Base-by-base conservation (phyloP, 2,113 vertebrate species). In the Leptosomus discolor region DNA sequence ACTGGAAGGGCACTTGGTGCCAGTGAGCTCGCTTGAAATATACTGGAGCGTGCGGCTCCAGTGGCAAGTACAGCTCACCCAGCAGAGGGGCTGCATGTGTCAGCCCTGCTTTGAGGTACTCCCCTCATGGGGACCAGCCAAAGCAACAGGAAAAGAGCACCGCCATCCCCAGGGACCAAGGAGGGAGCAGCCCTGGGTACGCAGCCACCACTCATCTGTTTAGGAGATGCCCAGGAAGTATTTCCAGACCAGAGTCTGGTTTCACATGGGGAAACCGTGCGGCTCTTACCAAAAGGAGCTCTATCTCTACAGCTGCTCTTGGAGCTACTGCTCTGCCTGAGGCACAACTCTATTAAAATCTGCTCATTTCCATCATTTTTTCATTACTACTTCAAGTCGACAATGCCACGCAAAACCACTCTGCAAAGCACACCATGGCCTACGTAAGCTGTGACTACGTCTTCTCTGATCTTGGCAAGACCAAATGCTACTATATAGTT, bases 391-490 rank as follows among this genome's bases (percentile, higher is more conserved):
- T 79, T n/a, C 88, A 81, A 63, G 83, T 17, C 56, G 56, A 64
- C 69, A 60, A 15, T 9, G 27, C 50, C 34, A 65, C 6, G 19
- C 51, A 64, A 86, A 80, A 37, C 54, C 9, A 39, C 68, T 78
- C 86, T 82, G 74, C 81, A 78, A 75, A 92, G 61, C 64, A 64
- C 1, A 68, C 27, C 43, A 29, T 11, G 20, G 68, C 76, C 73
- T 64, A 67, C n/a, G 70, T 51, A 53, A 73, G 37, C 43, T 61
- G 39, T 74, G 69, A 80, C 74, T 54, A 5, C 13, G 8, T 51
- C 56, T 92, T 48, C 83, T 85, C 77, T 82, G 27, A 71, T 75
- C 82, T 56, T 43, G 36, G 70, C 51, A 83, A 85, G 80, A 79
- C 7, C 46, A 91, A 50, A 78, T 58, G 48, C 57, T 73, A 56